Evolutionary conservation across 2,797 vertebrate species (phyloP), one percentile per base, ranked within the genome.

Genomic region (Nasua narica): DNA sequence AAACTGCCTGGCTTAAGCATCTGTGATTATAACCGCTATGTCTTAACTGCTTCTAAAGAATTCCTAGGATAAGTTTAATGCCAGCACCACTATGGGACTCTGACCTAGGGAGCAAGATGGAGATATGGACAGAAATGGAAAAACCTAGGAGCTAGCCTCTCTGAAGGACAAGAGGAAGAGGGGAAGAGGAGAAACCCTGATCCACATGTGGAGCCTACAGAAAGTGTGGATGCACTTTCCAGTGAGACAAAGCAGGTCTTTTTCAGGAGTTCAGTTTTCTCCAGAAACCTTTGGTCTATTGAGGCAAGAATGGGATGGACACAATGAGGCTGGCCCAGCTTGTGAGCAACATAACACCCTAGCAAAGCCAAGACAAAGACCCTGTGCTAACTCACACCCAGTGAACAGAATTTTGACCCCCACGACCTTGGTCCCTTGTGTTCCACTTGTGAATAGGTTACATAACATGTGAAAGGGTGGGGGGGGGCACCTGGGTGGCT

Each of bases 351-450:
- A 60, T 0, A 37, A 23, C 27, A 21, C 27, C 16, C 14, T 16
- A 29, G 7, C 11, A 52, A 90, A 95, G 54, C 37, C 40, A 83
- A 87, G n/a, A 65, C 7, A n/a, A 85, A 86, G n/a, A 65, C 11
- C 52, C 10, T 32, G 10, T 29, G 35, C 58, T 72, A 25, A 87
- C 10, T 90, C 35, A 87, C 2, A 3, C 7, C 7, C 60, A 87
- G 11, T 27, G 81, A 62, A 67, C 10, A 81, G 69, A 84, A 92
- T 50, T 29, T 77, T 69, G 37, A 19, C 19, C 27, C 29, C 29
- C 18, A 46, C 74, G 54, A 58, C 84, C 19, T 84, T 56, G 48
- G 29, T 4, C 7, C 12, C 16, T 60, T 9, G 2, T 82, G 27
- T 82, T 70, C 77, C 7, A 5, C 19, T 83, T 13, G 2, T 67